phyloP scores from a whole-genome alignment of 1,140 invertebrate species.

The Brachionus paranguensis region DNA sequence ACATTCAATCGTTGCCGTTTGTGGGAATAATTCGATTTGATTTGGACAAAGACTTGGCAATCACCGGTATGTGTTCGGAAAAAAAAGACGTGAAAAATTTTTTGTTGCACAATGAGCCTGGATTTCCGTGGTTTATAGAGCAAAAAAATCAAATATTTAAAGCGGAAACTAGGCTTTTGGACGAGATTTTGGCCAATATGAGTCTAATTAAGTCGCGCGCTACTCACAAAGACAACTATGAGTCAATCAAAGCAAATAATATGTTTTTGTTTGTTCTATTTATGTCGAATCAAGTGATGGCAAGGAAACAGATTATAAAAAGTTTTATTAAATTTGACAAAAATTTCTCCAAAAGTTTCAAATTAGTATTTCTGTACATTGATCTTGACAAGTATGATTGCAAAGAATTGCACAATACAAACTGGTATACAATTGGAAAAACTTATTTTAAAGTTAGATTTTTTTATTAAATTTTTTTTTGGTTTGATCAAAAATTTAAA shows the following conservation, averaged over 20 bases:
- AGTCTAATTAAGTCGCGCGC: not conserved
- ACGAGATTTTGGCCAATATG: conserved; percentile 1
- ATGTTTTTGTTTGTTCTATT: not conserved
- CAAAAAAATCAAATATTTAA: not conserved
- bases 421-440: not conserved
- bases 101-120: not conserved
- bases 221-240: not conserved
- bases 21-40: not conserved
- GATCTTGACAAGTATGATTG: not conserved
- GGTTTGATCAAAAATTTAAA: too few species aligned
- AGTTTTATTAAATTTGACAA: not conserved
- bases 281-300: not conserved
- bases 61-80: not conserved
- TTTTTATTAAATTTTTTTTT: not conserved
- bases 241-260: not conserved
- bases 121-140: not conserved
- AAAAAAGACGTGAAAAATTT: not conserved
- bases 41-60: not conserved
- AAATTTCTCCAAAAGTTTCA: not conserved
- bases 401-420: not conserved
- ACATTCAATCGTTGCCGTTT: not conserved
- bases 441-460: not conserved
- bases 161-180: not conserved
- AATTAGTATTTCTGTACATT: not conserved
- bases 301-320: conserved; percentile 8